Base-by-base conservation (phyloP, 1,140 invertebrate genomes). In the Neotoxoptera formosana region DNA sequence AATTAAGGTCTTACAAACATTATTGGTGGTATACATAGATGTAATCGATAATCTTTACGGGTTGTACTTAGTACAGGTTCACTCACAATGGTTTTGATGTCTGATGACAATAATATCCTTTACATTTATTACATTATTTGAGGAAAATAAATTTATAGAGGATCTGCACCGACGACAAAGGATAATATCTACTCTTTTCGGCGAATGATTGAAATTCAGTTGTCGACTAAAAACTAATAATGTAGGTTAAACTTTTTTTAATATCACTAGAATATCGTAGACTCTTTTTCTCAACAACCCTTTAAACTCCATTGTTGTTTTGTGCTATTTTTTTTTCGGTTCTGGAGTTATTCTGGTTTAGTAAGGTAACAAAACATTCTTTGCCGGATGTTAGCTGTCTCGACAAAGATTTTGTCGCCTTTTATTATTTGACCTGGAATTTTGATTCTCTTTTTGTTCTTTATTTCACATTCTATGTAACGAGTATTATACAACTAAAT, bases 391-490 rank as follows among this genome's bases (percentile, higher is more conserved):
- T 87, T 87, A 34, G 23, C 21, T 56, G 51, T 56, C 48, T 34
- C 1, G 8, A 25, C 51, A 56, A 41, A 56, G n/a, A 41, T 89
- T 89, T 36, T 48, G n/a, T 23, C 48, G 34, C 34, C 8, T 89
- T 89, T 56, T 89, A 89, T 56, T 89, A 88, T 48, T 25, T 34
- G 86, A 48, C 30, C 47, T 48, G 30, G 47, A 17, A 87, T 87
- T 87, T 45, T 25, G 25, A 87, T 48, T 87, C 84, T 86, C 84
- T 23, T 86, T 86, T 86, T 86, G 84, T 87, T 87, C 45, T 87
- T 87, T 87, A 87, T 47, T 87, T 47, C 3, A 87, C 11, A 30
- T 87, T 87, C 17, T 87, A 4, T 21, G 47, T 47, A 17, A 76
- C 14, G 60, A 76, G 1, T 14, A 86, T 86, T 25, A 86, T 86